Conservation (phyloP, 2,888 invertebrate genomes). For the Diarsia rubi region DNA sequence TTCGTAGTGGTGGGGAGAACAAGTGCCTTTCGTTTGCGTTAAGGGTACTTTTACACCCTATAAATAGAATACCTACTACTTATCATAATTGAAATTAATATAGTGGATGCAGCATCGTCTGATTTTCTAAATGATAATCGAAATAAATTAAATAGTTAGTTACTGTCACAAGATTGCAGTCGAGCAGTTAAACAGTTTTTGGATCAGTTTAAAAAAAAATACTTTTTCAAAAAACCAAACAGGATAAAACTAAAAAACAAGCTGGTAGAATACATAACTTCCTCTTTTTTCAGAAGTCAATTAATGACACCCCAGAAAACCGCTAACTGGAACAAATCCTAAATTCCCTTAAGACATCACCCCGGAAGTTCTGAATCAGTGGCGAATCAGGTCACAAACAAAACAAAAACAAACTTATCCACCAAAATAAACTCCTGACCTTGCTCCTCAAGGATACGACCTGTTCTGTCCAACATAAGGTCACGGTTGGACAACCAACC, state of each 20-base stretch:
- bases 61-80: too few species aligned
- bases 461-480: neutral
- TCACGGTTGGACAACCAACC: constrained; percentile 36
- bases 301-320: neutral
- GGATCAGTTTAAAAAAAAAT: too few species aligned
- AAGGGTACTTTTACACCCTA: too few species aligned
- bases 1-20: too few species aligned
- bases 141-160: too few species aligned
- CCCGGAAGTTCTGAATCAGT: neutral
- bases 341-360: neutral
- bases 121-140: too few species aligned
- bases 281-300: neutral
- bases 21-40: too few species aligned
- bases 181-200: too few species aligned
- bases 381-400: neutral
- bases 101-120: too few species aligned
- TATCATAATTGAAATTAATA: too few species aligned
- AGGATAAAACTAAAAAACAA: neutral
- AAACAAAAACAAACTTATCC: constrained; percentile 1
- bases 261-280: neutral
- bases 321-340: neutral
- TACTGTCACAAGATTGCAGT: too few species aligned
- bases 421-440: constrained; percentile 3
- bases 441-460: constrained; percentile 22
- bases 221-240: too few species aligned